phyloP scores from a whole-genome alignment of 2,888 invertebrate genomes.

The Trachelus stipa region DNA sequence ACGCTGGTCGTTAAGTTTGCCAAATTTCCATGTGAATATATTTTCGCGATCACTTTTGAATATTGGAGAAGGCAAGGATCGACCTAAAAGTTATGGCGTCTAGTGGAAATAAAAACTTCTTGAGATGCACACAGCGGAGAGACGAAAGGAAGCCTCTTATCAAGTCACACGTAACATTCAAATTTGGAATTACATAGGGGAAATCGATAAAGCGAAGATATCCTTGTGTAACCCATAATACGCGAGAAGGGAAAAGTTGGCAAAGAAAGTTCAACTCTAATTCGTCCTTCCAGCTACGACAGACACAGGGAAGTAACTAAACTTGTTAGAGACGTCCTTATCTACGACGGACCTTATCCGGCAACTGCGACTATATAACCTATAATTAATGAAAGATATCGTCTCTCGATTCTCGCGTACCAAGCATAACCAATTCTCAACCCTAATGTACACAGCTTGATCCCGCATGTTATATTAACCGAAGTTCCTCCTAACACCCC shows the following conservation, averaged over 20 bases:
- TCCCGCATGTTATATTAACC: neutral
- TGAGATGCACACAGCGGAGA: neutral
- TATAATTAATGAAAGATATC: neutral
- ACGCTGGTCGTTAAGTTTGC: neutral
- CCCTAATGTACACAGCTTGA: neutral
- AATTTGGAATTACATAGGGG: neutral
- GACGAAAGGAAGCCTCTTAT: neutral
- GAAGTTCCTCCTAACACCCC: neutral
- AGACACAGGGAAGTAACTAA: neutral
- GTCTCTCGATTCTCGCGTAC: neutral
- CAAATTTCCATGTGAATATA: neutral
- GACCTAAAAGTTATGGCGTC: neutral
- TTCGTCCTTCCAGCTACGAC: neutral
- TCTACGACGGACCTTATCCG: neutral
- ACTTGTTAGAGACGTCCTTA: neutral
- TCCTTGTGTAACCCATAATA: neutral
- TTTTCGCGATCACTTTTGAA: neutral
- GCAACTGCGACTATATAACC: neutral
- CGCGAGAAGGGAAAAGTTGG: neutral
- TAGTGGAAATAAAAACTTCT: neutral
- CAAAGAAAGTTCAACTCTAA: neutral
- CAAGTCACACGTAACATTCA: neutral
- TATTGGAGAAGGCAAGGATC: neutral
- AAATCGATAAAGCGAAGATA: neutral
- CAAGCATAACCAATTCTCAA: neutral